Percentiles rank a stretch among this genome's conserved stretches.
Evolutionary conservation across 2,888 invertebrate species (phyloP).

Genomic region (Ectemnius cavifrons): DNA sequence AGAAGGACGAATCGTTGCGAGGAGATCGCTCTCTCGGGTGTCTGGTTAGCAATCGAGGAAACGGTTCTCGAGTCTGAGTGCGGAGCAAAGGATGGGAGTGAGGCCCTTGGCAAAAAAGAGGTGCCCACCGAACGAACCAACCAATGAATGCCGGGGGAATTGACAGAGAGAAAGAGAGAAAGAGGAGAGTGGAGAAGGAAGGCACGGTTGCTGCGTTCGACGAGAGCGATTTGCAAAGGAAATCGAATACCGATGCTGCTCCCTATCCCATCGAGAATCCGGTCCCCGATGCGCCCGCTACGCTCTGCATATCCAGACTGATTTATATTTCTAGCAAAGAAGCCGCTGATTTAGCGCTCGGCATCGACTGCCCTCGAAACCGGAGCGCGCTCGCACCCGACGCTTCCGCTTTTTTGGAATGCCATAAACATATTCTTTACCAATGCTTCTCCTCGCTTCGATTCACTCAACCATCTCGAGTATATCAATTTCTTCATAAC

Average conservation of each 20-base stretch:
- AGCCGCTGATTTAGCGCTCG: constrained; percentile 39
- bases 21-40: background rate
- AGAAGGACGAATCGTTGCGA: constrained; percentile 5
- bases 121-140: constrained; percentile 27
- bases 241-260: constrained; percentile 54
- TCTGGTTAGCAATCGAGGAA: constrained; percentile 47
- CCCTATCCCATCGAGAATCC: constrained; percentile 1
- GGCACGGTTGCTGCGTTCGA: constrained; percentile 30
- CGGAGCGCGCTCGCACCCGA: constrained; percentile 12
- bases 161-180: constrained; percentile 14
- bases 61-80: constrained; percentile 57
- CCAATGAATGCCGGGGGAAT: constrained; percentile 14
- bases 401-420: constrained; percentile 41
- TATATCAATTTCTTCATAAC: constrained; percentile 28
- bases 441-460: background rate
- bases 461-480: too few relatives aligned
- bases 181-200: constrained; percentile 12
- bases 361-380: constrained; percentile 21
- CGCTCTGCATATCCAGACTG: constrained; percentile 34
- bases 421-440: too few relatives aligned
- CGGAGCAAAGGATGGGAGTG: constrained; percentile 40
- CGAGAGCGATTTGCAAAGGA: constrained; percentile 63
- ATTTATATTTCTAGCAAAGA: constrained; percentile 60
- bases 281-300: constrained; percentile 31
- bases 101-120: constrained; percentile 33